phyloP scores from a whole-genome alignment of 2,797 vertebrate genomes.

The Meda fulgida region DNA sequence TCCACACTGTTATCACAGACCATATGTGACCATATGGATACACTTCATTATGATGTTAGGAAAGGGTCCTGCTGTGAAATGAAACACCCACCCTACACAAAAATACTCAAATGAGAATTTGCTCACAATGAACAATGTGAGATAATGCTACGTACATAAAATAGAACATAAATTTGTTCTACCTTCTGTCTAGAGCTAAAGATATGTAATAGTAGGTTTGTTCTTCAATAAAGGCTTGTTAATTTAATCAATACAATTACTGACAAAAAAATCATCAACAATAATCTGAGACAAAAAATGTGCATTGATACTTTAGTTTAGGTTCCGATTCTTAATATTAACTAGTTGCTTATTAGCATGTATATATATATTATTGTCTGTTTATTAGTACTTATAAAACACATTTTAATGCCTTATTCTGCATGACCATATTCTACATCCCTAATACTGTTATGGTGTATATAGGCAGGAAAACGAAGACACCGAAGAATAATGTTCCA shows the following conservation, averaged over 20 bases:
- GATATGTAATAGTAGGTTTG: background rate
- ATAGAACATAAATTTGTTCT: background rate
- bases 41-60: background rate
- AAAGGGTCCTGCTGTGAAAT: slow-evolving; percentile 23
- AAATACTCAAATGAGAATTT: background rate
- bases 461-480: no score
- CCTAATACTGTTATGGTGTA: no score
- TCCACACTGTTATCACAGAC: slow-evolving; percentile 35
- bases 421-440: no score
- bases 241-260: background rate
- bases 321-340: no score
- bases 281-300: background rate
- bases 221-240: background rate
- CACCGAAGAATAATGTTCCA: no score
- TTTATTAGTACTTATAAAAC: no score
- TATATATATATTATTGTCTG: no score
- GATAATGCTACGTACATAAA: background rate
- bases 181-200: background rate
- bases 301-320: no score
- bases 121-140: background rate
- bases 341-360: no score
- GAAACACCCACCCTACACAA: background rate
- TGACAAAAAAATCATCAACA: background rate
- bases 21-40: background rate
- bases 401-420: no score